Base-by-base conservation (phyloP, 2,113 vertebrate genomes). In the Dasyornis broadbenti region DNA sequence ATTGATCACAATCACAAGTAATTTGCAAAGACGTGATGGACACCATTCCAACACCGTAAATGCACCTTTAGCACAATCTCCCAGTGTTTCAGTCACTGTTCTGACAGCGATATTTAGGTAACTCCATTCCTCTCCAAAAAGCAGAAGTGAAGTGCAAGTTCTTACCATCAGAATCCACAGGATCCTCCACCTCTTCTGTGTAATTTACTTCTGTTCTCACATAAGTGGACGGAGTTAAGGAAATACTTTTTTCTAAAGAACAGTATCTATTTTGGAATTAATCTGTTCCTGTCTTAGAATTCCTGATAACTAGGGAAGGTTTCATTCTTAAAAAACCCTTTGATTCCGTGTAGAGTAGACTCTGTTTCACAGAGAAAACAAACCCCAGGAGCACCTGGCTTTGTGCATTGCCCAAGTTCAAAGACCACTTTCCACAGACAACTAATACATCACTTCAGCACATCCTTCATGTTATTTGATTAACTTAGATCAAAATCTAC, bases 151-250 rank as follows among this genome's bases (percentile, higher is more conserved):
- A 90, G 37, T 33, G 61, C 56, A 64, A 82, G 37, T 73, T 93
- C 98, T 89, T 96, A 99, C 99, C 99, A 61, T 99, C 99, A 15
- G 99, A 99, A 97, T 99, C 99, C 54, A 99, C 97, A 11, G 99
- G 99, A 82, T 99, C 99, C 61, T 99, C 99, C 70, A 99, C 99
- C 86, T 99, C 99, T 94, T 99, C 99, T 39, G 99, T 99, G 98
- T 99, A 99, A 96, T 99, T 99, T 49, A 99, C 99, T 96, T 99
- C 99, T 83, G 99, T 99, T 97, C 99, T 98, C 93, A 99, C 99
- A 98, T 99, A 99, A 97, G 99, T 99, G 96, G 79, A 92, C 3
- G 10, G 59, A 86, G 98, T 98, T 98, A 99, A 99, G 98, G 70
- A 98, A 96, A 79, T 30, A 13, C 1, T 2, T 28, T 66, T 77